Conservation (phyloP, 2,113 vertebrate species). For the Indri indri region DNA sequence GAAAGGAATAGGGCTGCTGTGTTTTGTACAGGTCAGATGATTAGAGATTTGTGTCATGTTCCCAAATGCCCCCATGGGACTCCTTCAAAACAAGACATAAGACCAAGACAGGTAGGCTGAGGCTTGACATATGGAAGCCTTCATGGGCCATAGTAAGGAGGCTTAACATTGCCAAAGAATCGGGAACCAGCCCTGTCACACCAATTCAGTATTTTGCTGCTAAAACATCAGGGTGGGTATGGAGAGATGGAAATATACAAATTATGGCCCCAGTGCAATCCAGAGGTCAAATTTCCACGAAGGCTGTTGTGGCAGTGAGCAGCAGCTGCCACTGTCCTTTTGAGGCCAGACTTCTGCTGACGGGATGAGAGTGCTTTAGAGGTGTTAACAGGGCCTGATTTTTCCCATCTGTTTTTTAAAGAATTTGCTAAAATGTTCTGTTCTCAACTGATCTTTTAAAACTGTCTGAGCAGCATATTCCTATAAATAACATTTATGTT, state of each 20-base stretch:
- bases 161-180: not conserved
- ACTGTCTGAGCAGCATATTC: not conserved
- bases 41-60: not conserved
- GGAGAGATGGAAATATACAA: not conserved
- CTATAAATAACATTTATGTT: slow-evolving; percentile 10
- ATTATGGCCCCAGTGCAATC: not conserved
- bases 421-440: slow-evolving; percentile 25
- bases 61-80: too few species aligned
- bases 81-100: not conserved
- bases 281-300: not conserved
- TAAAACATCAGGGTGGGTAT: not conserved
- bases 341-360: not conserved
- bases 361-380: not conserved
- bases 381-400: not conserved
- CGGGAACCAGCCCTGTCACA: not conserved
- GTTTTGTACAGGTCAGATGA: not conserved
- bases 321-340: not conserved
- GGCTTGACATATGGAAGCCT: not conserved
- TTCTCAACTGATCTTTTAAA: slow-evolving; percentile 37
- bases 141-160: not conserved
- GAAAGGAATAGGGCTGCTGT: not conserved
- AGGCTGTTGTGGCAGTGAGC: not conserved
- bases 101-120: not conserved
- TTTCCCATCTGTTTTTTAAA: not conserved
- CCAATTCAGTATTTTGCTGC: not conserved